phyloP scores from a whole-genome alignment of 2,113 vertebrate genomes.

The Vimba vimba region DNA sequence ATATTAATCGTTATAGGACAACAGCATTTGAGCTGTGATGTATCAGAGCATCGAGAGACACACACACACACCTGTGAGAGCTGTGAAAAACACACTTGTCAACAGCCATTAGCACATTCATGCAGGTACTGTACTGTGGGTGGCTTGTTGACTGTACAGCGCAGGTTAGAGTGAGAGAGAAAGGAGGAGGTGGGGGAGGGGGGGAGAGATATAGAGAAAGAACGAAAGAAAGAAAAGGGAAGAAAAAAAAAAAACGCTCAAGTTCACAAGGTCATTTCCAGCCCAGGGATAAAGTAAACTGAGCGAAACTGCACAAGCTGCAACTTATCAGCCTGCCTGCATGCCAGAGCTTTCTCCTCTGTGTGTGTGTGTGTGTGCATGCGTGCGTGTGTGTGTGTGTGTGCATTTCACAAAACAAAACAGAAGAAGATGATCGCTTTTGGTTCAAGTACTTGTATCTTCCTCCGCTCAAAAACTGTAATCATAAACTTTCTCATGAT shows the following conservation, averaged over 20 bases:
- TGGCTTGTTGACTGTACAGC: conserved; percentile 61
- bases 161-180: conserved; percentile 47
- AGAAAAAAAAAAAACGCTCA: conserved; percentile 59
- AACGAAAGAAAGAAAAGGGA: conserved; percentile 44
- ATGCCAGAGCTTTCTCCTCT: conserved; percentile 69
- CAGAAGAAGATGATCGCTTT: conserved; percentile 65
- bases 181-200: conserved; percentile 22
- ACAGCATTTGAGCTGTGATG: conserved; percentile 74
- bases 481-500: conserved; percentile 43
- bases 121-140: conserved; percentile 62
- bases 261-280: conserved; percentile 81
- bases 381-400: conserved; percentile 40
- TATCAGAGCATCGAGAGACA: conserved; percentile 61
- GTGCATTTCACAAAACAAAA: conserved; percentile 53
- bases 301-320: conserved; percentile 80
- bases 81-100: conserved; percentile 60
- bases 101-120: conserved; percentile 63
- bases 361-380: conserved; percentile 62
- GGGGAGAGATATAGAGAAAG: conserved; percentile 14
- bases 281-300: conserved; percentile 78
- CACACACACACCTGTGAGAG: conserved; percentile 35
- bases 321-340: conserved; percentile 76
- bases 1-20: conserved; percentile 77
- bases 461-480: conserved; percentile 58
- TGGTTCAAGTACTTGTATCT: conserved; percentile 51